phyloP scores from a whole-genome alignment of 2,797 vertebrate genomes.

The Onychomys leucogaster region DNA sequence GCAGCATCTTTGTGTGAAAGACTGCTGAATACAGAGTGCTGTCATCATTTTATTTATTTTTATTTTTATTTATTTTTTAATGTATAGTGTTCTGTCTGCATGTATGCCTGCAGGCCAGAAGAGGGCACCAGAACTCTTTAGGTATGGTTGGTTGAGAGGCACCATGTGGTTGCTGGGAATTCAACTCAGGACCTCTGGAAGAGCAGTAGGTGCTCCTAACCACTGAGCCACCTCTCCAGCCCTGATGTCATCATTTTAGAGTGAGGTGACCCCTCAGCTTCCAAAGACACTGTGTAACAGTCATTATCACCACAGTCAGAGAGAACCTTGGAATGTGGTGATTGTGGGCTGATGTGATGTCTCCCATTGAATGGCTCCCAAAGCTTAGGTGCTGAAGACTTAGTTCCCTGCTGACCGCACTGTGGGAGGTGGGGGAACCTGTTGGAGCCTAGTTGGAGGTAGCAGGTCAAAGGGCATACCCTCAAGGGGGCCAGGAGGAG shows the following conservation, averaged over 20 bases:
- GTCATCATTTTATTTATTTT: no score
- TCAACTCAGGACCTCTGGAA: no score
- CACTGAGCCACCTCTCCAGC: no score
- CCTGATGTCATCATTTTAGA: neutral
- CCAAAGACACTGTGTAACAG: neutral
- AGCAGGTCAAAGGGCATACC: neutral
- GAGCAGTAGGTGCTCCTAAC: no score
- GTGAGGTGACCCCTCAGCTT: neutral
- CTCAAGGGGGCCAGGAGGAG: neutral
- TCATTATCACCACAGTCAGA: neutral
- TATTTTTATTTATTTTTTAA: no score
- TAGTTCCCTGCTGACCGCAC: neutral
- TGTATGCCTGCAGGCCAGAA: no score
- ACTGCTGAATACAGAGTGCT: neutral
- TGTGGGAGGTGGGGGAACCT: neutral
- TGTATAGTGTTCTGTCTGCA: no score
- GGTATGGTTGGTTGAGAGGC: no score
- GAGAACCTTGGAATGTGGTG: neutral
- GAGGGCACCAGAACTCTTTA: no score
- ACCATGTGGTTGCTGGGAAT: no score
- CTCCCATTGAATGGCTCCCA: neutral
- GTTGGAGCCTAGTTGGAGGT: neutral
- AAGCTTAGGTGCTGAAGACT: neutral
- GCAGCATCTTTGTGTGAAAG: neutral
- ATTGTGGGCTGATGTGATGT: neutral